Base-by-base conservation (phyloP, 2,888 invertebrate species). In the Thera obeliscata region DNA sequence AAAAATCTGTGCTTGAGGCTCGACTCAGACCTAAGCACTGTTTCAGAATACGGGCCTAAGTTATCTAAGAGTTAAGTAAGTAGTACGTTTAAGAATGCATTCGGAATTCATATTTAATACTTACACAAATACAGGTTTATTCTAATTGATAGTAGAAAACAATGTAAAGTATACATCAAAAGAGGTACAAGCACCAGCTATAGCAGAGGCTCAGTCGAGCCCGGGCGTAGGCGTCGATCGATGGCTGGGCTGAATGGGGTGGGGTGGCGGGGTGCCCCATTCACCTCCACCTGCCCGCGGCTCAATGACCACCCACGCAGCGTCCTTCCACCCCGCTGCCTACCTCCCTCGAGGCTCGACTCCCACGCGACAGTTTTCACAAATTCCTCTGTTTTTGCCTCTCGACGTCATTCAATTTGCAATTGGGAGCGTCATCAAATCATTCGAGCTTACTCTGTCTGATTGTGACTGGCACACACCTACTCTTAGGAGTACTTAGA, bases 241-340 rank as follows among this genome's bases (percentile, higher is more conserved):
- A 91, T 90, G 83, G 85, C 80, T 75, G 76, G 68, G 75, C 69
- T 87, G 77, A 88, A 89, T 89, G 88, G 86, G 87, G 87, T 83
- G 79, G 84, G 87, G 80, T 85, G 62, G 69, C 66, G 83, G 81
- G 84, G 82, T 74, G 76, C 85, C 75, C 90, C 92, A 91, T 91
- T 92, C 90, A 91, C 88, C 91, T 87, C 86, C 90, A 90, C 88
- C 90, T 82, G 83, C 85, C 81, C 83, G 85, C 85, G 81, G 85
- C 90, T 93, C 91, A 92, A 93, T 92, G 92, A 89, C 88, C 91
- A 89, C 93, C 92, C 89, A 92, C 92, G 84, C 90, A 74, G 70
- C 77, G 80, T 80, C 81, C 83, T 81, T 79, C 79, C 84, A 75
- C 76, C 74, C 64, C 71, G 72, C 73, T 78, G 79, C 71, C 74